Evolutionary conservation across 1,140 invertebrate genomes (phyloP).

Genomic region (Drosophila pseudoobscura): DNA sequence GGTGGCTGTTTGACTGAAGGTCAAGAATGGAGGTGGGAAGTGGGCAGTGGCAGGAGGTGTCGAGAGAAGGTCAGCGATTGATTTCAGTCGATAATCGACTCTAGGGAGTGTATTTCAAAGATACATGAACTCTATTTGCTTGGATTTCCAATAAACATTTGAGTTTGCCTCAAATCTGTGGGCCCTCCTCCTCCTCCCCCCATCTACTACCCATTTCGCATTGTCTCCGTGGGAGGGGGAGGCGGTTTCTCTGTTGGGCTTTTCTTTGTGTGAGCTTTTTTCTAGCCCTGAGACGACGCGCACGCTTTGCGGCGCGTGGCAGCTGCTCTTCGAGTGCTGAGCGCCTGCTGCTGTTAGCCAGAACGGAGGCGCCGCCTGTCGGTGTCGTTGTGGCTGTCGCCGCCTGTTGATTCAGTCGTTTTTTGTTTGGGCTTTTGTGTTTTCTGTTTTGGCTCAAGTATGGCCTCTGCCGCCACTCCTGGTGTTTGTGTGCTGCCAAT

Average conservation of each 20-base stretch:
- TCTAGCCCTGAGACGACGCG: conserved; percentile 8
- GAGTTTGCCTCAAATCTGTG: conserved; percentile 38
- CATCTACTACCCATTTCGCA: background rate
- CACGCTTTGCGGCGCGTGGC: conserved; percentile 23
- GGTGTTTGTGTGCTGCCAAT: conserved; percentile 4
- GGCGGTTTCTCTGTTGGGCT: conserved; percentile 19
- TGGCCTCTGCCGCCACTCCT: background rate
- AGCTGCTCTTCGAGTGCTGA: conserved; percentile 40
- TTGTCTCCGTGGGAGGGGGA: conserved; percentile 1
- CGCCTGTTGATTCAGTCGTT: conserved; percentile 65
- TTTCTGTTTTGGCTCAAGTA: conserved; percentile 1
- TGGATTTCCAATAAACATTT: conserved; percentile 12
- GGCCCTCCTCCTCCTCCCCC: conserved; percentile 27
- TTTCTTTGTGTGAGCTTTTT: conserved; percentile 21
- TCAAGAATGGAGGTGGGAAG: background rate
- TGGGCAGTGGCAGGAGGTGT: too few species aligned
- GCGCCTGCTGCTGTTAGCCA: conserved; percentile 70
- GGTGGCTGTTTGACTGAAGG: conserved; percentile 18
- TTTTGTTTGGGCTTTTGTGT: conserved; percentile 14
- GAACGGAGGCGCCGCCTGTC: conserved; percentile 59
- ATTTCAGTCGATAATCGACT: too few species aligned
- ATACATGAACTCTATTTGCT: too few species aligned
- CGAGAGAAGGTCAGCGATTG: too few species aligned
- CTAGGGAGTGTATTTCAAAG: too few species aligned
- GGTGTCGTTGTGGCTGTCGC: conserved; percentile 16